Percentiles rank a stretch among this genome's conserved stretches.
Conservation (phyloP, 2,888 invertebrate genomes). For the Apodemia mormo region DNA sequence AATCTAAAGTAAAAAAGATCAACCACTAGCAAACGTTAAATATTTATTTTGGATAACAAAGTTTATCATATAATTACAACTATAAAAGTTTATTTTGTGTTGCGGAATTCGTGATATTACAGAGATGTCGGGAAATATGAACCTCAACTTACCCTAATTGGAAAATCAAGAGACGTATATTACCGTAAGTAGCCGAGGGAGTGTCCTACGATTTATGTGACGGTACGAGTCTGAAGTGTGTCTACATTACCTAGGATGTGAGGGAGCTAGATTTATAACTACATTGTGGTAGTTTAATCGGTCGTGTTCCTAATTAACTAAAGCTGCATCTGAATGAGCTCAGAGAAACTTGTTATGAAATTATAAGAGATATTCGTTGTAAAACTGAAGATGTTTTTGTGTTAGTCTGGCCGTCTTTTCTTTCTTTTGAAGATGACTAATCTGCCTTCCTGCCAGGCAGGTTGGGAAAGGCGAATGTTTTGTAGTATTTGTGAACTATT, state of each 20-base stretch:
- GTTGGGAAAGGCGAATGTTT: too few species aligned
- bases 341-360: not conserved
- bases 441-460: too few species aligned
- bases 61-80: too few species aligned
- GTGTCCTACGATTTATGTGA: conserved; percentile 42
- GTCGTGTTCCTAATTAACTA: conserved; percentile 16
- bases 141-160: conserved; percentile 66
- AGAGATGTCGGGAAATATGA: conserved; percentile 54
- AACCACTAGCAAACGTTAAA: too few species aligned
- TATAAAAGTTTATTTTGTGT: not conserved
- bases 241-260: conserved; percentile 36
- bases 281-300: conserved; percentile 28
- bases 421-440: too few species aligned
- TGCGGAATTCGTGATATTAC: not conserved
- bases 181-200: conserved; percentile 47
- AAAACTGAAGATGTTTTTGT: too few species aligned
- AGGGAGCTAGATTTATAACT: conserved; percentile 25
- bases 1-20: too few species aligned
- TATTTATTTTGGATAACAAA: not conserved
- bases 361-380: not conserved
- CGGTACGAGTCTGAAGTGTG: conserved; percentile 31
- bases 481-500: too few species aligned
- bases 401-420: too few species aligned
- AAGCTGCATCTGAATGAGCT: not conserved
- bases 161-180: conserved; percentile 70